Evolutionary conservation across 30 jellyfish, hydroid and myxozoan species (phyloP).

Genomic region (Aurelia sp.): DNA sequence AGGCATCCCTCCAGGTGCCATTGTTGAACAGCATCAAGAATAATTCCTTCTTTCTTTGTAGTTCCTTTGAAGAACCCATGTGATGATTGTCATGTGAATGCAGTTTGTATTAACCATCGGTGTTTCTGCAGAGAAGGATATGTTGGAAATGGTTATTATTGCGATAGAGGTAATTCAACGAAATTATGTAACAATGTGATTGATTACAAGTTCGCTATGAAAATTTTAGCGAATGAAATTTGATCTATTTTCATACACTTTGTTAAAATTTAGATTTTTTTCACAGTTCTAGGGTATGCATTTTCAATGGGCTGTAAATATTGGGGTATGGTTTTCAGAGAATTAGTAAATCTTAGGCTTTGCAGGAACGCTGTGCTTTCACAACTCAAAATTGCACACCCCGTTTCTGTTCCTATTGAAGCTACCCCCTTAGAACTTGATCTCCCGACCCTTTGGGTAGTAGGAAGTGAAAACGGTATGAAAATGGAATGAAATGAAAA

Average conservation of each 20-base stretch:
- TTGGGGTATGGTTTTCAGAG: too few relatives aligned
- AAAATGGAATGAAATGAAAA: too few relatives aligned
- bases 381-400: too few relatives aligned
- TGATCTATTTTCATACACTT: not conserved
- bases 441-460: too few relatives aligned
- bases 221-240: not conserved
- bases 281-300: not conserved
- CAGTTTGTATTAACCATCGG: constrained; percentile 74
- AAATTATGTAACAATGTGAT: too few relatives aligned
- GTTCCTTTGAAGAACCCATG: constrained; percentile 93
- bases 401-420: too few relatives aligned
- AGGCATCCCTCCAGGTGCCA: too few relatives aligned
- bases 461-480: too few relatives aligned
- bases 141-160: constrained; percentile 88
- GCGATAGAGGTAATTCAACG: constrained; percentile 85
- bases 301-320: too few relatives aligned
- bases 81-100: constrained; percentile 82
- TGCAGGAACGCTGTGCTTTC: too few relatives aligned
- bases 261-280: not conserved
- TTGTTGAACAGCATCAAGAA: too few relatives aligned
- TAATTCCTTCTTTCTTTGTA: not conserved
- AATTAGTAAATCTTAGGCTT: too few relatives aligned
- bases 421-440: not conserved
- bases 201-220: not conserved
- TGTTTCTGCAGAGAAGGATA: constrained; percentile 90